Evolutionary conservation across 2,888 invertebrate genomes (phyloP), one percentile per base, ranked within the genome.

Genomic region (Oegoconia quadripuncta): DNA sequence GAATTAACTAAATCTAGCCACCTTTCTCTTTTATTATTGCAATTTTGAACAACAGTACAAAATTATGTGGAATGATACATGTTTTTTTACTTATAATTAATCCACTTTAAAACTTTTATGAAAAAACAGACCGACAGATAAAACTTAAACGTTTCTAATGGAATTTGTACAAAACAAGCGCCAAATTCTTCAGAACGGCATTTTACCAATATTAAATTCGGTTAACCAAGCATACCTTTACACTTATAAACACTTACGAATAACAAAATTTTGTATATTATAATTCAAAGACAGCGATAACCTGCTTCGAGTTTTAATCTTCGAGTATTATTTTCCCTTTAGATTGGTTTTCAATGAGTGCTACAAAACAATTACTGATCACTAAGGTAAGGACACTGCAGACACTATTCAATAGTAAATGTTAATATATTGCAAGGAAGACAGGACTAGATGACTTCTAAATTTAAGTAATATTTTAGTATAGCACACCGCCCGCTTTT

Each of bases 401-500:
- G 46, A 51, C 30, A 41, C n/a, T n/a, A n/a, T 40, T 30, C 30
- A 31, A 38, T 39, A 15, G 39, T 41, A 46, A 46, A 44, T 39
- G 39, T 44, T 37, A 42, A 16, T 47, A 37, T 43, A 51, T 63
- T 49, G 63, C 59, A 63, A 69, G 76, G 78, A 78, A 79, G 77
- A 77, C 76, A 60, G 65, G 78, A 79, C 79, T 79, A 77, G 78
- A 75, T 66, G 65, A 66, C 56, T 65, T 54, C 48, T 58, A 55
- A 59, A 57, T 54, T 34, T 39, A 33, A n/a, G 12, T 7, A 26
- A 34, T 26, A 51, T 20, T 34, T 48, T 48, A 38, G 39, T 46
- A 48, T 42, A 52, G 44, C 52, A 44, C 54, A 46, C 55, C 58
- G 54, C 56, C n/a, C 56, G 41, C 40, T 13, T 13, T 47, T 31